Evolutionary conservation across 2,888 invertebrate genomes (phyloP).

Genomic region (Cactoblastis cactorum): DNA sequence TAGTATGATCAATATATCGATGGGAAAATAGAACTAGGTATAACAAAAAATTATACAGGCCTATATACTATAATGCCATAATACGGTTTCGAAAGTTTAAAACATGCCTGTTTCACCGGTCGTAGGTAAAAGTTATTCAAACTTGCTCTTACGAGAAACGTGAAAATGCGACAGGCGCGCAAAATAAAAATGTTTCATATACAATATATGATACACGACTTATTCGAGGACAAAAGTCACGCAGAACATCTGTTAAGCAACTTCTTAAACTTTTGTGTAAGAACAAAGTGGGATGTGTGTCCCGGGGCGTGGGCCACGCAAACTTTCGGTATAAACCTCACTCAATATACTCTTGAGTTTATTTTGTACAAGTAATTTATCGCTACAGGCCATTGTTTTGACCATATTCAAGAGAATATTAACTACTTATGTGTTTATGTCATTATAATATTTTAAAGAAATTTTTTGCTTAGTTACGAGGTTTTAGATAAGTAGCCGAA

Average conservation of each 20-base stretch:
- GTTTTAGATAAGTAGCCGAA: no score
- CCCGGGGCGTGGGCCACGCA: conserved; percentile 45
- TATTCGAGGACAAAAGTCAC: conserved; percentile 60
- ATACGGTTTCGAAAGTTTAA: no score
- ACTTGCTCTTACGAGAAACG: conserved; percentile 1
- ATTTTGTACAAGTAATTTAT: conserved; percentile 28
- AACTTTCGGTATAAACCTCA: conserved; percentile 62
- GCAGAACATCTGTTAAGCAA: conserved; percentile 67
- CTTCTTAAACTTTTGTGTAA: conserved; percentile 60
- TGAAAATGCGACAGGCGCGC: not conserved
- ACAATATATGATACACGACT: conserved; percentile 42
- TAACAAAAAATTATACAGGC: no score
- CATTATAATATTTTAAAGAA: no score
- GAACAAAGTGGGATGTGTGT: conserved; percentile 64
- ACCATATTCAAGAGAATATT: conserved; percentile 16
- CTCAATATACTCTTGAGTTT: conserved; percentile 38
- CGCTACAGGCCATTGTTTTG: conserved; percentile 15
- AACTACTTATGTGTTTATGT: not conserved
- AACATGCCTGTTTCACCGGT: not conserved
- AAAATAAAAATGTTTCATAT: conserved; percentile 3
- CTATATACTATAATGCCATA: no score
- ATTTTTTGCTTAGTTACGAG: no score
- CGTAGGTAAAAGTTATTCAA: conserved; percentile 1
- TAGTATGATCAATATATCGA: no score
- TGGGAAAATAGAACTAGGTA: no score